phyloP scores from a whole-genome alignment of 2,888 invertebrate species.

The Chaetoderma sp. region DNA sequence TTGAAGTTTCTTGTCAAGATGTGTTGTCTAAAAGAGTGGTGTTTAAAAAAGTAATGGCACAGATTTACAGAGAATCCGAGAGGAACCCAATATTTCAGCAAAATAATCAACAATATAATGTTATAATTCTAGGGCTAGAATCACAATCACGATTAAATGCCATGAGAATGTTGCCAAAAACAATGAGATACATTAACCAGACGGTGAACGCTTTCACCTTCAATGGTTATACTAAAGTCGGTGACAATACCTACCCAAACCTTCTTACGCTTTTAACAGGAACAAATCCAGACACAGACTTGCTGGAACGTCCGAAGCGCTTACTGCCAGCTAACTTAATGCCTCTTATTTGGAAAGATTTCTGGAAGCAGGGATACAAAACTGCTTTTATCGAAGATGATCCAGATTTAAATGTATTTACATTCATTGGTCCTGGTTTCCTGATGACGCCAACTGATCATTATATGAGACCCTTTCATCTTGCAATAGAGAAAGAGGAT shows the following conservation, averaged over 20 bases:
- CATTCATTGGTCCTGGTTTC: slow-evolving; percentile 90
- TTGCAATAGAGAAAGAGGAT: slow-evolving; percentile 16
- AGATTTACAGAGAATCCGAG: too few species aligned
- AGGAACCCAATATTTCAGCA: too few species aligned
- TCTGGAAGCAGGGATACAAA: slow-evolving; percentile 71
- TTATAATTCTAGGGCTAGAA: slow-evolving; percentile 88
- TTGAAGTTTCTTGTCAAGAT: too few species aligned
- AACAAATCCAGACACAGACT: slow-evolving; percentile 78
- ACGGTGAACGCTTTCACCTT: slow-evolving; percentile 72
- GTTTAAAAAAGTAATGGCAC: too few species aligned
- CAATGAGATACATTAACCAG: slow-evolving; percentile 40
- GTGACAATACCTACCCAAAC: slow-evolving; percentile 72
- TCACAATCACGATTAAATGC: slow-evolving; percentile 83
- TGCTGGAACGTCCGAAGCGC: slow-evolving; percentile 78
- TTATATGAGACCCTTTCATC: slow-evolving; percentile 81
- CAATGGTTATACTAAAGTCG: slow-evolving; percentile 72
- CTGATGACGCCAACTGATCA: slow-evolving; percentile 86
- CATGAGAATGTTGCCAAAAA: slow-evolving; percentile 44
- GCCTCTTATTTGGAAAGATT: slow-evolving; percentile 87
- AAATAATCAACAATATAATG: too few species aligned
- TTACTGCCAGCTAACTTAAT: slow-evolving; percentile 80
- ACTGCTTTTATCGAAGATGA: slow-evolving; percentile 89
- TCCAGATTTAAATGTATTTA: slow-evolving; percentile 86
- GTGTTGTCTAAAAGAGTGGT: too few species aligned
- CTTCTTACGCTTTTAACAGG: slow-evolving; percentile 88